Evolutionary conservation across 2,113 vertebrate genomes (phyloP), one percentile per base, ranked within the genome.

Genomic region (Oriolus oriolus): DNA sequence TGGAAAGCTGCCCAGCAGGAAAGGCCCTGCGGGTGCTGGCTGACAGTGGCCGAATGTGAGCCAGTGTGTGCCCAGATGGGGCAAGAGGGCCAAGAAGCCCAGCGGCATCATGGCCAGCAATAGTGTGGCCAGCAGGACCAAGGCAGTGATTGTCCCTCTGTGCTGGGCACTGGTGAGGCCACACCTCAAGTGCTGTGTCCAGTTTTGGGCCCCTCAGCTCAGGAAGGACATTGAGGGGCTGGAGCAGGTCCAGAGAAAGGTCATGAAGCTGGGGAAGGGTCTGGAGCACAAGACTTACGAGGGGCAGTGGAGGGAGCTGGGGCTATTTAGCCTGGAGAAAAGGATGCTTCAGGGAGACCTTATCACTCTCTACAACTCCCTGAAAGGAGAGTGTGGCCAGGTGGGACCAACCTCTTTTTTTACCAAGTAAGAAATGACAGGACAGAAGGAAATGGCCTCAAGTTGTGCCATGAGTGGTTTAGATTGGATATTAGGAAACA

Each of bases 1-100:
- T 16, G 61, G 41, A 37, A 74, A 61, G 2, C 9, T 54, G n/a
- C 18, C 18, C 8, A 37, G 16, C 0, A 0, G 47, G n/a, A 50
- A 56, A 69, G 9, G 26, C n/a, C 7, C 19, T 50, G 41, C 23
- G 6, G 6, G 0, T 44, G 41, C 13, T 42, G 30, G 35, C 15
- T 0, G 0, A 49, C 3, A 42, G 35, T 1, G 0, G 11, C 35
- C 2, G 0, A 63, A n/a, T 0, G 0, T 6, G 35, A 44, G 23
- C 35, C 1, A 0, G 13, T 0, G 0, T 41, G 47, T 44, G 49
- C 16, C 28, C 35, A 44, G 13, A 4, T 26, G 23, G 47, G 35
- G 10, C 42, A 57, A 57, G 33, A 39, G 30, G 10, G 15, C 8
- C 33, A 35, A 49, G 44, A 42, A 50, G 16, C 26, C 26, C 16